A percentile compares a stretch with the other conserved stretches of the same genome.
phyloP scores from a whole-genome alignment of 2,888 invertebrate genomes.

The Drosophila parthenogenetica region DNA sequence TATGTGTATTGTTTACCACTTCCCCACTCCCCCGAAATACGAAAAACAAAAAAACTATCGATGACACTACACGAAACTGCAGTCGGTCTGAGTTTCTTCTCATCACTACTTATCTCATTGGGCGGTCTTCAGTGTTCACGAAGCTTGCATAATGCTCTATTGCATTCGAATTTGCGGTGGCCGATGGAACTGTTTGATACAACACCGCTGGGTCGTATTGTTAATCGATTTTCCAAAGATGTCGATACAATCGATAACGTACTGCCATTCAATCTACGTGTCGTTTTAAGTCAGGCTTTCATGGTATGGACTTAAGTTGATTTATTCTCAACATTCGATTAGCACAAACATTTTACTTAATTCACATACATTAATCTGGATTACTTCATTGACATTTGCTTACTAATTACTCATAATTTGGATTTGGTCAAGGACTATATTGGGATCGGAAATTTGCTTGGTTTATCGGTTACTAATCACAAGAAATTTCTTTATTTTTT shows the following conservation, averaged over 20 bases:
- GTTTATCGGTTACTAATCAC: slow-evolving; percentile 18
- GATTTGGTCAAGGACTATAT: not conserved
- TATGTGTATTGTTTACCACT: slow-evolving; percentile 22
- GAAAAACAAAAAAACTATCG: not conserved
- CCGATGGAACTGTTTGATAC: slow-evolving; percentile 92
- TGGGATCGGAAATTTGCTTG: slow-evolving; percentile 9
- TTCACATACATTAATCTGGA: slow-evolving; percentile 1
- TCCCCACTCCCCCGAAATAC: not conserved
- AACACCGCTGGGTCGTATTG: slow-evolving; percentile 91
- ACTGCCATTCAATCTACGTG: slow-evolving; percentile 85
- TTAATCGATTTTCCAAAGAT: slow-evolving; percentile 89
- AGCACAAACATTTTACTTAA: not conserved
- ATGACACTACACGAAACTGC: slow-evolving; percentile 13
- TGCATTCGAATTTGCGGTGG: slow-evolving; percentile 88
- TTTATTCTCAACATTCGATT: not conserved
- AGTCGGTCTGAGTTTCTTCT: slow-evolving; percentile 83
- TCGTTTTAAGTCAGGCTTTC: slow-evolving; percentile 84
- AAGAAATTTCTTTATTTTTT: not conserved
- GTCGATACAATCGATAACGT: slow-evolving; percentile 87
- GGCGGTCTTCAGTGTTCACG: slow-evolving; percentile 87
- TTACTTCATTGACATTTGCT: slow-evolving; percentile 9
- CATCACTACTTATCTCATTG: slow-evolving; percentile 84
- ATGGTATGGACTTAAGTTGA: slow-evolving; percentile 82
- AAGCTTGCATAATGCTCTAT: slow-evolving; percentile 87
- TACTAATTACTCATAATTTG: not conserved